Base-by-base conservation (phyloP, 2,113 vertebrate species). In the Microtus richardsoni region DNA sequence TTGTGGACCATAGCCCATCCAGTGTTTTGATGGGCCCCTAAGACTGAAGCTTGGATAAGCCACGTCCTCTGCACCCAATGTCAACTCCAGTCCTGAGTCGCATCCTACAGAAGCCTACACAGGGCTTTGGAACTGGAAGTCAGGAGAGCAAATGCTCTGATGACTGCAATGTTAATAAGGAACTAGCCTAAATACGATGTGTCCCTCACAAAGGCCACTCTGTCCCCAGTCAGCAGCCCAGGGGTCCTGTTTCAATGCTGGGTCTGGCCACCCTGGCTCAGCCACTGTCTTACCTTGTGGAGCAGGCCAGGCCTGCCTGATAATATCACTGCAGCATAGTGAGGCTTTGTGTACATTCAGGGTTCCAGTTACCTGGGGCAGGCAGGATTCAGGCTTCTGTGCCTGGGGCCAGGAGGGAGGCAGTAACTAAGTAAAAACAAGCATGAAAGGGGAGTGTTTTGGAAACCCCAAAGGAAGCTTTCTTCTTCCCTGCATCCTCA, bases 281-380 rank as follows among this genome's bases (percentile, higher is more conserved):
- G 97, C 98, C 52, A 85, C 98, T 98, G 98, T 97, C 97, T 97
- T 95, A 96, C 97, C 16, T 74, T 0, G 3, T 74, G 97, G 91
- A 94, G 91, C 91, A 86, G 19, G 97, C 96, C 97, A 87, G 97
- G 93, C 93, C 36, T 36, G 77, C 62, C 97, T 1, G 98, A 99
- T 98, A 99, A 94, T 97, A 98, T 98, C 97, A 0, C 88, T 6
- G 0, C 0, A 86, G 84, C 75, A 99, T 93, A 99, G 98, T 94
- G 97, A 94, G 0, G 97, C 98, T 98, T 99, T 99, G 98, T 99
- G 97, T 30, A 30, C 17, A 73, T 13, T 39, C 77, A 77, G 82
- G 94, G 98, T 98, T 99, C 98, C 66, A 62, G 97, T 99, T 99
- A 98, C 98, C 60, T 98, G 98, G 98, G 97, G 98, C 97, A 96